Base-by-base conservation (phyloP, 2,888 invertebrate species). In the Blera fallax region DNA sequence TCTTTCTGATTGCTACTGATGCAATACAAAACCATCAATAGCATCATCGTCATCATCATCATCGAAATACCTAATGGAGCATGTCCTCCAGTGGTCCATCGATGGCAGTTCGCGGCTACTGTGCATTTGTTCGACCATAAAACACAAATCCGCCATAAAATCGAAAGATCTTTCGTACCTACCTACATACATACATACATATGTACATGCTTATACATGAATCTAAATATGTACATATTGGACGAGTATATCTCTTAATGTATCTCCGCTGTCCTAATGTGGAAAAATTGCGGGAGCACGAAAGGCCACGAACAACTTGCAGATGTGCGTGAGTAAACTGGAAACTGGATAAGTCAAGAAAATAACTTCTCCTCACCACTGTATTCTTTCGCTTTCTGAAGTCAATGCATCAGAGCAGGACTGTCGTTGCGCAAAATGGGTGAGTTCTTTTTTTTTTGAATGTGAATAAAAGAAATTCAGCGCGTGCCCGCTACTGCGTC, bases 111-210 rank as follows among this genome's bases (percentile, higher is more conserved):
- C 65, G 48, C 64, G 73, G 80, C 82, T 82, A 82, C 82, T 82
- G 82, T 82, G 72, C 70, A 78, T 82, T 82, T 82, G 78, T 82
- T 82, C 64, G 43, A 37, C 56, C 70, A 82, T 70, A 72, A 82
- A 82, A 77, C 65, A 77, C 70, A 77, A 72, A 78, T 72, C 78
- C 78, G 16, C 32, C 62, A 81, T 77, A 77, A 81, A 81, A 81
- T 69, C 69, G 62, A 70, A 72, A 58, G 58, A 77, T 77, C 37
- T 77, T 37, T 69, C 48, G 29, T 77, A n/a, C 45, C 80, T 24
- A 65, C 11, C 58, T 65, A 69, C 43, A 58, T 58, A 32, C 14
- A 27, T 29, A 60, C 52, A 14, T 56, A n/a, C 34, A 2, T 62
- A 67, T 4, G 8, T 43, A 14, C 18, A 10, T 65, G 50, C 24